Percentiles rank a stretch among this genome's conserved stretches.
Evolutionary conservation across 2,888 invertebrate species (phyloP).

Genomic region (Uloborus plumipes): DNA sequence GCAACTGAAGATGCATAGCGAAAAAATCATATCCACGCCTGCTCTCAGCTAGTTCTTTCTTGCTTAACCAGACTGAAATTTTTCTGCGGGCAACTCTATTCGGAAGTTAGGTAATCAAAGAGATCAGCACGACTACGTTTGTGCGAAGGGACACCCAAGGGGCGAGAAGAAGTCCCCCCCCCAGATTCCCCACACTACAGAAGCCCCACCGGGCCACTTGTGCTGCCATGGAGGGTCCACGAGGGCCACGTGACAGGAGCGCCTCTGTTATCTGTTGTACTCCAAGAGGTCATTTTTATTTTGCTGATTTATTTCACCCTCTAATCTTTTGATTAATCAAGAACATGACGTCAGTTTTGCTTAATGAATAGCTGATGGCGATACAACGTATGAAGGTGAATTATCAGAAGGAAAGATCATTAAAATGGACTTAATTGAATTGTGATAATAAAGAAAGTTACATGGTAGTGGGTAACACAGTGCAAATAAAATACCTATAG

Average conservation of each 20-base stretch:
- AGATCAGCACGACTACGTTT: slow-evolving; percentile 20
- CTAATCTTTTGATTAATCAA: no score
- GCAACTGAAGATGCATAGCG: no score
- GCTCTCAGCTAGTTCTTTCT: not conserved
- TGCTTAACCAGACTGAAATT: not conserved
- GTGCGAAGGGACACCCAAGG: slow-evolving; percentile 15
- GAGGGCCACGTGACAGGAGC: slow-evolving; percentile 26
- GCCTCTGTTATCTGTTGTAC: slow-evolving; percentile 20
- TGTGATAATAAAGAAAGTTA: no score
- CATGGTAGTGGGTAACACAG: no score
- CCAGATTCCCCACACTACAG: slow-evolving; percentile 3
- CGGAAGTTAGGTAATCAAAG: slow-evolving; percentile 37
- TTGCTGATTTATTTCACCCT: slow-evolving; percentile 2
- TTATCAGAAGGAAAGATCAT: no score
- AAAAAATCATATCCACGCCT: not conserved
- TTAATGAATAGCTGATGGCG: no score
- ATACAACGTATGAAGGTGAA: no score
- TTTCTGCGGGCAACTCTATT: slow-evolving; percentile 28
- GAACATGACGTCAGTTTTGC: no score
- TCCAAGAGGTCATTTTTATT: slow-evolving; percentile 27
- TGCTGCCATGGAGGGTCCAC: slow-evolving; percentile 8
- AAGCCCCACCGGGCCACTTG: slow-evolving; percentile 31
- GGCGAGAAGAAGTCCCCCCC: slow-evolving; percentile 9
- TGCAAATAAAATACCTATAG: no score
- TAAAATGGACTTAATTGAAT: no score